A percentile compares a stretch with the other conserved stretches of the same genome.
Conservation (phyloP, 2,888 invertebrate species). For the Malacosoma neustria region DNA sequence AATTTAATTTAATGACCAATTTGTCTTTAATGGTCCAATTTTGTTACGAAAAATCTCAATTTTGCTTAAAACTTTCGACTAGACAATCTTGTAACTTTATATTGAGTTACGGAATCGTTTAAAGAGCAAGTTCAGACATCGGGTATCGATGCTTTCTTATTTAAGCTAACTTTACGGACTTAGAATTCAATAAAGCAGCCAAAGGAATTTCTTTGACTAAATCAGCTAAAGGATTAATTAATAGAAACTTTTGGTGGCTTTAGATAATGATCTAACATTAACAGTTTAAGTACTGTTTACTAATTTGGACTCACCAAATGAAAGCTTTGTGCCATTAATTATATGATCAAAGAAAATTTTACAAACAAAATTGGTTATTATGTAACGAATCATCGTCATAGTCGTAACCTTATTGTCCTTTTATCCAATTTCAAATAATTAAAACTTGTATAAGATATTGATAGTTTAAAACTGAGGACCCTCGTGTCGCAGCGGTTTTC, state of each 20-base stretch:
- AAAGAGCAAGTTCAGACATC: slow-evolving; percentile 45
- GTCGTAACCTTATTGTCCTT: too few relatives aligned
- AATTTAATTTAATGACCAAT: not conserved
- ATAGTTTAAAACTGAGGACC: too few relatives aligned
- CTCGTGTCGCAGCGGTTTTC: too few relatives aligned
- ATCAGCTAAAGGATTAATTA: slow-evolving; percentile 68
- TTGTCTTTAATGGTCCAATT: slow-evolving; percentile 6
- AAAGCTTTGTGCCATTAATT: too few relatives aligned
- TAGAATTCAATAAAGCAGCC: slow-evolving; percentile 65
- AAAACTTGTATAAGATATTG: too few relatives aligned
- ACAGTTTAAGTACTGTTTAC: slow-evolving; percentile 44
- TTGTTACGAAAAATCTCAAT: slow-evolving; percentile 24
- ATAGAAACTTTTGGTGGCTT: slow-evolving; percentile 39
- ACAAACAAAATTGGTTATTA: too few relatives aligned
- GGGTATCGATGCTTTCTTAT: slow-evolving; percentile 63
- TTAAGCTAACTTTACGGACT: slow-evolving; percentile 59
- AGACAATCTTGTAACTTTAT: slow-evolving; percentile 53
- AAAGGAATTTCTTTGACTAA: slow-evolving; percentile 67
- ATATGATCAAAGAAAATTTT: too few relatives aligned
- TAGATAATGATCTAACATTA: slow-evolving; percentile 42
- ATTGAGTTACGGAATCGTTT: slow-evolving; percentile 57
- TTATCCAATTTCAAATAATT: too few relatives aligned
- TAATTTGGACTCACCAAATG: too few relatives aligned
- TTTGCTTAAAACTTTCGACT: slow-evolving; percentile 28
- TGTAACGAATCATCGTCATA: too few relatives aligned